Evolutionary conservation across 2,113 vertebrate genomes (phyloP).

Genomic region (Ctenodactylus gundi): DNA sequence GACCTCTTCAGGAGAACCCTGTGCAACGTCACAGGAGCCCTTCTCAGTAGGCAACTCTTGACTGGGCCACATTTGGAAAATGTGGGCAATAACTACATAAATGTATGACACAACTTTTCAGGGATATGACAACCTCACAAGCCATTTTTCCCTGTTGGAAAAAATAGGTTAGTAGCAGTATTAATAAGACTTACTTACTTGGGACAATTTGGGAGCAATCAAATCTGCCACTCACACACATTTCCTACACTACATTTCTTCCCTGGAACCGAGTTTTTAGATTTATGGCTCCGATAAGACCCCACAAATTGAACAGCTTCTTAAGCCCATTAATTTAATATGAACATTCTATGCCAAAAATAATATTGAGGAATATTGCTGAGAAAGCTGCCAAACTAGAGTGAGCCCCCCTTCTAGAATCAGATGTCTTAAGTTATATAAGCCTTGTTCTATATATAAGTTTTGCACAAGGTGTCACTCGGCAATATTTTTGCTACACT

Average conservation of each 20-base stretch:
- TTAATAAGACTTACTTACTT: conserved; percentile 17
- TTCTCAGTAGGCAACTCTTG: background rate
- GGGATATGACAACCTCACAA: background rate
- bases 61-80: background rate
- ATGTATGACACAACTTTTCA: background rate
- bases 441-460: conserved; percentile 59
- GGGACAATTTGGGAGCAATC: background rate
- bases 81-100: background rate
- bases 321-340: conserved; percentile 46
- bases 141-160: background rate
- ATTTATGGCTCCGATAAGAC: background rate
- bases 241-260: background rate
- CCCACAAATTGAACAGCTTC: background rate
- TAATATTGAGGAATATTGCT: conserved; percentile 38
- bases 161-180: background rate
- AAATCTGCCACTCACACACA: background rate
- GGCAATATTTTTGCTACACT: conserved; percentile 64
- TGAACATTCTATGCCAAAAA: conserved; percentile 44
- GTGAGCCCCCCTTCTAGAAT: conserved; percentile 12
- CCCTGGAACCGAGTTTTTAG: background rate
- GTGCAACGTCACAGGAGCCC: background rate
- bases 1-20: background rate
- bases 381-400: conserved; percentile 37
- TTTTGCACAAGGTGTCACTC: conserved; percentile 59
- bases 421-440: conserved; percentile 48